These are phyloP conservation scores for Metalampra italica DNA, from an alignment of 2,888 invertebrate genomes.

Conservation along the genomic window DNA sequence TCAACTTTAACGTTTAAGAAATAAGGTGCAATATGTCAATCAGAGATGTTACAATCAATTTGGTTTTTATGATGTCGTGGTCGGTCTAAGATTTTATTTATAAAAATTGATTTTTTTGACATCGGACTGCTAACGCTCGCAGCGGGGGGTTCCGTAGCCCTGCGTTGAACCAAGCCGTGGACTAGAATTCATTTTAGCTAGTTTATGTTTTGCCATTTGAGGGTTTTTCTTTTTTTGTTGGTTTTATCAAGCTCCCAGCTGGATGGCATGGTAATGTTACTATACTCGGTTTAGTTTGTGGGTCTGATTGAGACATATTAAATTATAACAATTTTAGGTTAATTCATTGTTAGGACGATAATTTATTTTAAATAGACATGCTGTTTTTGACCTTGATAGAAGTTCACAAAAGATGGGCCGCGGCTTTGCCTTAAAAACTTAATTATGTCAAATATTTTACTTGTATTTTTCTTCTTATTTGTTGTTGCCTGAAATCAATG, in stretches of 20 bases:
- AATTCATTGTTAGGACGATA: no score
- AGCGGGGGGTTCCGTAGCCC: conserved; percentile 51
- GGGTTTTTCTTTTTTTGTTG: conserved; percentile 42
- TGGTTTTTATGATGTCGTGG: conserved; percentile 55
- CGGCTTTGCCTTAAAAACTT: no score
- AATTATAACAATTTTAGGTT: no score
- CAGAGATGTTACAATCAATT: conserved; percentile 24
- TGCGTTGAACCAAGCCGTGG: conserved; percentile 25
- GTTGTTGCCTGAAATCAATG: no score
- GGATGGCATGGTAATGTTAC: conserved; percentile 59
- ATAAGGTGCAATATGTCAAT: conserved; percentile 42
- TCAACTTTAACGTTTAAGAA: not conserved
- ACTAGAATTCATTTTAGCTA: conserved; percentile 34
- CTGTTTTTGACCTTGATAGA: no score
- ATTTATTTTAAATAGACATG: no score
- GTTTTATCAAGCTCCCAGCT: conserved; percentile 51
- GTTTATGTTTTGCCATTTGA: conserved; percentile 32
- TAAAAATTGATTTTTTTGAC: conserved; percentile 65
- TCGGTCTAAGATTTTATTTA: conserved; percentile 75
- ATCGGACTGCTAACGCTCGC: conserved; percentile 70
- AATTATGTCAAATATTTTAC: no score
- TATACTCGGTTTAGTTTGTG: no score
- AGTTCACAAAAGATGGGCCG: no score
- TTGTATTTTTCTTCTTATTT: no score
- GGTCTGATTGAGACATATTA: no score